Percentiles rank a stretch among this genome's conserved stretches.
These are phyloP conservation scores for Brachynemurus nebulosus DNA, from an alignment of 2,888 invertebrate genomes.

Conservation along the genomic window DNA sequence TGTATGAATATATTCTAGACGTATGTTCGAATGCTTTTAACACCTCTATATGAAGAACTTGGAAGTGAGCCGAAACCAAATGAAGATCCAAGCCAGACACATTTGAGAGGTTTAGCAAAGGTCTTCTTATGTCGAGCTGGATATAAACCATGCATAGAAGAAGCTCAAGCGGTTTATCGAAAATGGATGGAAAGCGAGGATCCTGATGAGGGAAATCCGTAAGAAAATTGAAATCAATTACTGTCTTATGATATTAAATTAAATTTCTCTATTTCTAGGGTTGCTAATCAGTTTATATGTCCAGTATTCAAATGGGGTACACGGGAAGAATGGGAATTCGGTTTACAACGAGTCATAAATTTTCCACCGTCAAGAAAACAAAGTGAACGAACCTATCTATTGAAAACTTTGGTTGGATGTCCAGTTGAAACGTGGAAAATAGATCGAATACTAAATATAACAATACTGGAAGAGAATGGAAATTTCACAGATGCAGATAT, in stretches of 20 bases:
- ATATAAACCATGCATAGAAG: slow-evolving; percentile 61
- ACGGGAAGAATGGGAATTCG: slow-evolving; percentile 69
- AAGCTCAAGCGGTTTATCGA: slow-evolving; percentile 55
- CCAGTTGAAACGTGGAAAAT: slow-evolving; percentile 59
- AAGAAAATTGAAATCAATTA: too few species aligned
- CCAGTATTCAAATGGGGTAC: slow-evolving; percentile 74
- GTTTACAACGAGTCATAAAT: slow-evolving; percentile 58
- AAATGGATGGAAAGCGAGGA: slow-evolving; percentile 62
- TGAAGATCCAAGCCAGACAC: slow-evolving; percentile 52
- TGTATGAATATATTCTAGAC: slow-evolving; percentile 33
- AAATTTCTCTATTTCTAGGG: slow-evolving; percentile 39
- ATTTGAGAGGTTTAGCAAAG: slow-evolving; percentile 51
- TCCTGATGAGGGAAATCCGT: slow-evolving; percentile 72
- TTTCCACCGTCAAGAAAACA: slow-evolving; percentile 57
- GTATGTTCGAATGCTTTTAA: slow-evolving; percentile 52
- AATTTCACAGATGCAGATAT: slow-evolving; percentile 67
- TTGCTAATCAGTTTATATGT: slow-evolving; percentile 61
- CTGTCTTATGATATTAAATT: too few species aligned
- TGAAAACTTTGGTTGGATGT: slow-evolving; percentile 68
- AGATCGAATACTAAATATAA: slow-evolving; percentile 47
- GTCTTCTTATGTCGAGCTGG: slow-evolving; percentile 63
- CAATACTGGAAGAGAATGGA: slow-evolving; percentile 51
- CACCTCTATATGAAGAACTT: slow-evolving; percentile 58
- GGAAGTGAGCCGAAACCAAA: slow-evolving; percentile 36
- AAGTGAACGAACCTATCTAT: slow-evolving; percentile 60